Base-by-base conservation (phyloP, 2,797 vertebrate species). In the Lophius americanus region DNA sequence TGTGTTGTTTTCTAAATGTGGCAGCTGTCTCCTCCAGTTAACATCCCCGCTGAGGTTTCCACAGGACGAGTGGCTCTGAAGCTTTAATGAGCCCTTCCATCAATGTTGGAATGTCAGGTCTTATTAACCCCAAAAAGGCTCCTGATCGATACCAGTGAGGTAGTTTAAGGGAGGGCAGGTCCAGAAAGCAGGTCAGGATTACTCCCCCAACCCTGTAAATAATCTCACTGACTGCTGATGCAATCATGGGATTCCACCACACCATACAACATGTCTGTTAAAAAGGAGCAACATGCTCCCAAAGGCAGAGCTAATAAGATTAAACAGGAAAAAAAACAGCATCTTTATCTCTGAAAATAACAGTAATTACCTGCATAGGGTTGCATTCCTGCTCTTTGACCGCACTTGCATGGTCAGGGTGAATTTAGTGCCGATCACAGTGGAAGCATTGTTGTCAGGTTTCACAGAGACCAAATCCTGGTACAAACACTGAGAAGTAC, bases 121-220 rank as follows among this genome's bases (percentile, higher is more conserved):
- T 92, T 92, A 89, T 94, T 94, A 95, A 95, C 90, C 90, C 78
- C 14, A 66, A 91, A 92, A 90, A 80, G 85, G 83, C 89, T 88
- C 71, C 73, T 77, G 78, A 91, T 95, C 93, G 66, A 94, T 94
- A 86, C 14, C 42, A 12, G 88, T 61, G 81, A 90, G 70, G 76
- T 87, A 72, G 83, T 81, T 84, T 83, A 70, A 88, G 83, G 69
- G 82, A 83, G 86, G 81, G 68, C 89, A 86, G 86, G 82, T 85
- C 75, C 82, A 84, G 76, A 91, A 88, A 89, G 78, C 75, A 90
- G 90, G 92, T 93, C 91, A 92, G 63, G 75, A 85, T 83, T 60
- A 83, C 88, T 87, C 74, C 84, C 76, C 64, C 68, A 63, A 49
- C 41, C 69, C 74, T 73, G 87, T 93, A 91, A 90, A 91, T 91